Evolutionary conservation across 2,113 vertebrate genomes (phyloP), one percentile per base, ranked within the genome.

Genomic region (Strix uralensis): DNA sequence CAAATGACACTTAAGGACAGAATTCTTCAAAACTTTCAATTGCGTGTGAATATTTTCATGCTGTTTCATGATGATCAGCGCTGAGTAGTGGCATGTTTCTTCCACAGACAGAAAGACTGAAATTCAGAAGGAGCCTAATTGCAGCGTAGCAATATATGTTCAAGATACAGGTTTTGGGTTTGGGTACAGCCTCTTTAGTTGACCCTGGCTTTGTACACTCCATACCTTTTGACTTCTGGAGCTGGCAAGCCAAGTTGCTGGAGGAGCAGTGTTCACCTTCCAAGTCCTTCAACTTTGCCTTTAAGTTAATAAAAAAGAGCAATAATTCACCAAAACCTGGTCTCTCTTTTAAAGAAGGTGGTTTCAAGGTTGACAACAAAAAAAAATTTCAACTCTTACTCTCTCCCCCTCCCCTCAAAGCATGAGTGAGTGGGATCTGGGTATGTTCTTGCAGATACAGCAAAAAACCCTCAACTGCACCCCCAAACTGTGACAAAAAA

Each of bases 381-480:
- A 15, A 27, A 42, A 5, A 9, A 16, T 1, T 5, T 75, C 12
- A 40, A 3, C n/a, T 88, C 14, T 17, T 40, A 32, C 11, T 90
- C 5, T 32, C 0, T 62, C 15, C 5, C 9, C 4, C 11, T 61
- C 8, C 11, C 21, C 34, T 86, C 17, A 61, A 73, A 58, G 34
- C 70, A 57, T 30, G 69, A 47, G 26, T 47, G 2, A 36, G n/a
- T 58, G 54, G 32, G 29, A 66, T 83, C 46, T 73, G 59, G 13
- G 19, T 73, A 11, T 10, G 0, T 54, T 82, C 46, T 61, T 84
- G 32, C 58, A 58, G 70, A 36, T 18, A 29, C 2, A 65, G 46
- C 26, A 65, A 46, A 72, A 27, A 70, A 58, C 5, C 2, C 2
- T 54, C 0, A 3, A 20, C 42, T 2, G 2, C 15, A 42, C 3